These are phyloP conservation scores for Amphiprion ocellaris DNA, from an alignment of 2,113 vertebrate genomes.

Conservation along the genomic window DNA sequence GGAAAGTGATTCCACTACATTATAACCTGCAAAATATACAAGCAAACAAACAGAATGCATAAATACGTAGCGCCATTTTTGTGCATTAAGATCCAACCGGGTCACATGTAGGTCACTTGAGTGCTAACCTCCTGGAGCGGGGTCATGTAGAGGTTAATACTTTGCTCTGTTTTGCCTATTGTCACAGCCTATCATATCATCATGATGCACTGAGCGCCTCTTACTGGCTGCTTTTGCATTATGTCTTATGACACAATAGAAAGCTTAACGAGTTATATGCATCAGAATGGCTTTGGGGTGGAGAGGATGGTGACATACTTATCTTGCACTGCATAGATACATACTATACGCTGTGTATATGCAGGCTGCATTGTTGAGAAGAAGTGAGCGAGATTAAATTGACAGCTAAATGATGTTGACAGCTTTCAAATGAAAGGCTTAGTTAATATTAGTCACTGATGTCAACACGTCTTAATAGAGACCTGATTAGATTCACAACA, in stretches of 20 bases:
- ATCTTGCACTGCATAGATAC: too few relatives aligned
- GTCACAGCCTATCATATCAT: slow-evolving; percentile 58
- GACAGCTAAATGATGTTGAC: too few relatives aligned
- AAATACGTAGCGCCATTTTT: background rate
- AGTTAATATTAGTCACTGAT: too few relatives aligned
- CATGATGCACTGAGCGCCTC: slow-evolving; percentile 19
- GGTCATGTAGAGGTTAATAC: slow-evolving; percentile 31
- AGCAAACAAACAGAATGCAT: background rate
- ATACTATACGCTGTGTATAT: too few relatives aligned
- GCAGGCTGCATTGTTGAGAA: too few relatives aligned
- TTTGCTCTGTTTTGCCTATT: slow-evolving; percentile 20
- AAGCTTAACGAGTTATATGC: slow-evolving; percentile 4
- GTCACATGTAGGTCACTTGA: background rate
- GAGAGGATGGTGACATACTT: background rate
- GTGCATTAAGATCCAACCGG: background rate
- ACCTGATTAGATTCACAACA: too few relatives aligned
- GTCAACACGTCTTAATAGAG: too few relatives aligned
- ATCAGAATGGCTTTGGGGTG: background rate
- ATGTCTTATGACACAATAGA: slow-evolving; percentile 25
- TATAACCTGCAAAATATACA: background rate
- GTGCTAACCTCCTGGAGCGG: slow-evolving; percentile 13
- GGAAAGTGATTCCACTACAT: background rate
- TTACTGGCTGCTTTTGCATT: background rate
- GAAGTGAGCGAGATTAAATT: too few relatives aligned
- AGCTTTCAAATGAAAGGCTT: too few relatives aligned